phyloP scores from a whole-genome alignment of 2,888 invertebrate genomes.

The Uropetala carovei region DNA sequence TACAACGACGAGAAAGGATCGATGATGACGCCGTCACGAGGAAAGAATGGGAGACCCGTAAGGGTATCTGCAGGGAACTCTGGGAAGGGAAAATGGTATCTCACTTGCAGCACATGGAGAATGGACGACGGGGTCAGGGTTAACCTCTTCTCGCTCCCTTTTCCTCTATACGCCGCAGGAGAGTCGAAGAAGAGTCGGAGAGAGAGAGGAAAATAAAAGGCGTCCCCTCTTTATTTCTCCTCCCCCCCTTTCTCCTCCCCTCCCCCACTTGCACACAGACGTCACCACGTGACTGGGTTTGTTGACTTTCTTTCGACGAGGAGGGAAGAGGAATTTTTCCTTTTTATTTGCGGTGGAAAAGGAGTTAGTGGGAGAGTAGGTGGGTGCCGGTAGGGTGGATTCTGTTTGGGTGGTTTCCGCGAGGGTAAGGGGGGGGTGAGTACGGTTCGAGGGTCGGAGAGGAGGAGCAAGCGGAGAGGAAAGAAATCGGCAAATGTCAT shows the following conservation, averaged over 20 bases:
- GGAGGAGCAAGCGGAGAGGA: not conserved
- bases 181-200: not conserved
- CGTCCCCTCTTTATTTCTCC: not conserved
- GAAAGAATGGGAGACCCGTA: not conserved
- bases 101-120: slow-evolving; percentile 20
- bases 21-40: not conserved
- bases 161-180: not conserved
- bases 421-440: too few species aligned
- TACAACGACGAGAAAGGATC: not conserved
- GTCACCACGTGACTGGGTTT: slow-evolving; percentile 14
- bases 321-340: not conserved
- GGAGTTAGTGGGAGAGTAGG: not conserved
- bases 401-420: too few species aligned
- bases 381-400: too few species aligned
- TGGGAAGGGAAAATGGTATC: slow-evolving; percentile 20
- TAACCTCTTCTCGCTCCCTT: not conserved
- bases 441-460: not conserved
- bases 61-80: slow-evolving; percentile 20
- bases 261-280: not conserved
- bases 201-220: not conserved
- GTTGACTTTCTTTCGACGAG: not conserved
- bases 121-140: slow-evolving; percentile 26
- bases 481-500: not conserved
- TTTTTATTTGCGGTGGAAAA: not conserved
- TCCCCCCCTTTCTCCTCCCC: not conserved